Evolutionary conservation across 2,113 vertebrate genomes (phyloP).

Genomic region (Brachyhypopomus gauderio): DNA sequence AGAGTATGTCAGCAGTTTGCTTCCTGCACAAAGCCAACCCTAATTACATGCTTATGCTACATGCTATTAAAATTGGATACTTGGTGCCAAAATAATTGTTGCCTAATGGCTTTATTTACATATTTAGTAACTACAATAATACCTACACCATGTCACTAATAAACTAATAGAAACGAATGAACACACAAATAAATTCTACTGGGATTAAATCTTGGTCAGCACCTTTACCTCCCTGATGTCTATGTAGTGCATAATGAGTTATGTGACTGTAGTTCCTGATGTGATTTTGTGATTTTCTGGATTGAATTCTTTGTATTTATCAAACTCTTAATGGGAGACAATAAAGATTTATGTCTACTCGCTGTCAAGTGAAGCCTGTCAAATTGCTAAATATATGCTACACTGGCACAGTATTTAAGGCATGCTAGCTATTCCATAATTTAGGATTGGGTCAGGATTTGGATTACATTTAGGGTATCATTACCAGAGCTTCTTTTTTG

Average conservation of each 20-base stretch:
- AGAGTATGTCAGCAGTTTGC: constrained; percentile 15
- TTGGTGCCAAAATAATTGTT: too few species aligned
- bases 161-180: too few species aligned
- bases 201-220: too few species aligned
- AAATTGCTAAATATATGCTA: constrained; percentile 54
- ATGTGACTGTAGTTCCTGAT: neutral
- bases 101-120: too few species aligned
- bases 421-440: constrained; percentile 35
- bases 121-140: too few species aligned
- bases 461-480: too few species aligned
- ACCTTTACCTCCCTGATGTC: neutral
- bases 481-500: constrained; percentile 1
- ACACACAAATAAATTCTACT: too few species aligned
- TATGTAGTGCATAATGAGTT: neutral
- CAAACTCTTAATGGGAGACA: neutral
- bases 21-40: constrained; percentile 6
- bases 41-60: neutral
- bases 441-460: constrained; percentile 30
- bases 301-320: constrained; percentile 10
- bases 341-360: constrained; percentile 3
- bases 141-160: too few species aligned
- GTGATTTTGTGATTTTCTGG: constrained; percentile 19
- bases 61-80: too few species aligned
- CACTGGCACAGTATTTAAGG: constrained; percentile 29
- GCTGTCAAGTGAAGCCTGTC: constrained; percentile 29